Evolutionary conservation across 2,113 vertebrate species (phyloP).

Genomic region (Desmodus rotundus): DNA sequence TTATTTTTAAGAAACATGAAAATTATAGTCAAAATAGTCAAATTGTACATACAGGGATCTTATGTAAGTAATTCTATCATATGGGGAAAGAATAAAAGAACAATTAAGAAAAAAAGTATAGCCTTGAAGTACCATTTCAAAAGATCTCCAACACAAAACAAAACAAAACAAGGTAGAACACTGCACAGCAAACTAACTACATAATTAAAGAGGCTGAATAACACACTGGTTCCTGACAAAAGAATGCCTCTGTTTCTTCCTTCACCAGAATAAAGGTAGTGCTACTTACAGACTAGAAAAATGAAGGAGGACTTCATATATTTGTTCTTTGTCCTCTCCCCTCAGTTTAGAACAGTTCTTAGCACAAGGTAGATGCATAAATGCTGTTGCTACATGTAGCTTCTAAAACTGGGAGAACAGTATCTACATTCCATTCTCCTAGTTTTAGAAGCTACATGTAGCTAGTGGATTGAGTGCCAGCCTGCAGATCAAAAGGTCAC

Average conservation of each 20-base stretch:
- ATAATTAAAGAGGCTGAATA: background rate
- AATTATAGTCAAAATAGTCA: background rate
- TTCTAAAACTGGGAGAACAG: background rate
- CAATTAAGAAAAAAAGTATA: background rate
- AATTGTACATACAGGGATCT: background rate
- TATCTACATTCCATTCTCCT: background rate
- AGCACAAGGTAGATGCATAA: background rate
- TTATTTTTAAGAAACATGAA: background rate
- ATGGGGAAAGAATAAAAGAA: background rate
- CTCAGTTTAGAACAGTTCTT: background rate
- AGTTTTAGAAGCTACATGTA: background rate
- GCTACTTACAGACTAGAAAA: background rate
- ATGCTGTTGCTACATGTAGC: background rate
- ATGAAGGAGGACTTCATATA: background rate
- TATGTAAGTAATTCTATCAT: background rate
- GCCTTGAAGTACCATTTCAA: background rate
- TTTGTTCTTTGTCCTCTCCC: background rate
- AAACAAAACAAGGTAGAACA: background rate
- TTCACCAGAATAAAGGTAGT: background rate
- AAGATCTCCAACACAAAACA: background rate
- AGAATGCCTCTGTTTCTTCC: background rate
- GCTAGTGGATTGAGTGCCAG: too few species aligned
- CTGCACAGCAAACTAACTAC: background rate
- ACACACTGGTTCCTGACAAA: background rate
- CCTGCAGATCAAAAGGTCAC: too few species aligned